Evolutionary conservation across 2,797 vertebrate genomes (phyloP), one percentile per base, ranked within the genome.

Genomic region (Gymnoscopelus braueri): DNA sequence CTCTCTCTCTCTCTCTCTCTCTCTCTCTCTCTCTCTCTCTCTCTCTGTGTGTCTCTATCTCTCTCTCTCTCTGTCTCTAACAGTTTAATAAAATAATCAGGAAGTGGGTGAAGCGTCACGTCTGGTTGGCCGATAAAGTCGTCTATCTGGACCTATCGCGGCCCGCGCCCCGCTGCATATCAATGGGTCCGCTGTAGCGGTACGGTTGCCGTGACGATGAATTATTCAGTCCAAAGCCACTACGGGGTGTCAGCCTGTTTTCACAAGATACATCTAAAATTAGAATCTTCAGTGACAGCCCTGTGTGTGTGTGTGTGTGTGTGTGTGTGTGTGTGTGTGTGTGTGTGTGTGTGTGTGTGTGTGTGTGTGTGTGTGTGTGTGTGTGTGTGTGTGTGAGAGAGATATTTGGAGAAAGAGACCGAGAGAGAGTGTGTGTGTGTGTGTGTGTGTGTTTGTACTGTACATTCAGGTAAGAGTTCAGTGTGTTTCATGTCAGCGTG

Each of bases 211-310:
- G 52, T 47, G 48, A 50, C 49, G 56, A 86, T 87, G 85, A 82
- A 89, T 89, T 80, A 87, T 89, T 89, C 85, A 89, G 74, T 60
- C 6, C 26, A 58, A 53, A 64, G 44, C 61, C 26, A 50, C 59
- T 50, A 26, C 47, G 67, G 60, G 47, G 24, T 23, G 56, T 19
- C 57, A 8, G 47, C 14, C 47, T 24, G 53, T 56, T 56, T 49
- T 49, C 60, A 77, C 81, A 84, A 84, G 69, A 84, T 75, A 82
- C 81, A 87, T 84, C 85, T 85, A 84, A 85, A 87, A 87, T 84
- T 83, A 83, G 79, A 81, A 86, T 84, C 81, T 84, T 35, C 71
- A 67, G 81, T 78, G 79, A 69, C 67, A 84, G 39, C 7, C 39
- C 39, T 44, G 14, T 14, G 14, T 7, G 26, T 8, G 4, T 39